Evolutionary conservation across 2,797 vertebrate genomes (phyloP).

Genomic region (Muscicapa comitata): DNA sequence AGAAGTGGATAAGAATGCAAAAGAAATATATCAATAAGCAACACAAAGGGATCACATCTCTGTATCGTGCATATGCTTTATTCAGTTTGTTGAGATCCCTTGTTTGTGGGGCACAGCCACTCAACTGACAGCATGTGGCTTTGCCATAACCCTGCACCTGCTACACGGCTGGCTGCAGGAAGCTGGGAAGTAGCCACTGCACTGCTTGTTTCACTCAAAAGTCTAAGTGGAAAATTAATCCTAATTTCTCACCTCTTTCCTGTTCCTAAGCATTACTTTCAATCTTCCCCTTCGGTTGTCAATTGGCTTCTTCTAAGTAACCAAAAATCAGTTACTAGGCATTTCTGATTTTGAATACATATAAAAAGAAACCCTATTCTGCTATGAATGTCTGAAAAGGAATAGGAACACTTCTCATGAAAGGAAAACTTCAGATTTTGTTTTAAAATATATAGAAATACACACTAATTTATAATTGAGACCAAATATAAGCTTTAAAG

Average conservation of each 20-base stretch:
- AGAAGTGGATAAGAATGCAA: neutral
- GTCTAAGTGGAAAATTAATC: neutral
- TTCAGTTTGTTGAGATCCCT: neutral
- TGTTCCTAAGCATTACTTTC: neutral
- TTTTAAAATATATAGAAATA: neutral
- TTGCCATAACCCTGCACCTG: neutral
- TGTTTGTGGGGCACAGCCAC: neutral
- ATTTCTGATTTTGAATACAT: neutral
- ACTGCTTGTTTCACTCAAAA: neutral
- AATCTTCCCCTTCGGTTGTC: neutral
- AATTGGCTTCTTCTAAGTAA: neutral
- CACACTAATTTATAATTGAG: neutral
- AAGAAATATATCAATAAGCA: neutral
- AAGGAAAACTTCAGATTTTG: neutral
- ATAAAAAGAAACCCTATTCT: neutral
- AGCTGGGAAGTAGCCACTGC: neutral
- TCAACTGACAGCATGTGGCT: neutral
- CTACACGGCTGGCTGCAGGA: neutral
- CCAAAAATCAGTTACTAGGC: neutral
- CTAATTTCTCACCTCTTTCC: neutral
- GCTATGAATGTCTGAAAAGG: neutral
- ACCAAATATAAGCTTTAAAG: neutral
- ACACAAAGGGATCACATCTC: neutral
- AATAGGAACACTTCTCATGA: neutral
- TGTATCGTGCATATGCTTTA: neutral